These are phyloP conservation scores for Yponomeuta evonymella DNA, from an alignment of 2,888 invertebrate species.

Conservation along the genomic window DNA sequence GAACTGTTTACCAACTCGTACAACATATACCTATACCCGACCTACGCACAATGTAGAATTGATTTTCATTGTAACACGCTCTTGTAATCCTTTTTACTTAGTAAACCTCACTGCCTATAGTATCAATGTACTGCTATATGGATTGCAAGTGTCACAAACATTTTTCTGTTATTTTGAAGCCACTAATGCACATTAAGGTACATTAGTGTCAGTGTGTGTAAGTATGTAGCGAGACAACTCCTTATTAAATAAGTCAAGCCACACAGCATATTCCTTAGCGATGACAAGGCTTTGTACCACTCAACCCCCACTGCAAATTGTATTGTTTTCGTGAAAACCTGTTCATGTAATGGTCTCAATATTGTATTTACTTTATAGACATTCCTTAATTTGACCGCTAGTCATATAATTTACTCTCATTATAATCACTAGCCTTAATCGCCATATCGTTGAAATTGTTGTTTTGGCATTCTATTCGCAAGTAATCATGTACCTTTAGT, in stretches of 20 bases:
- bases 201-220: neutral
- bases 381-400: constrained; percentile 9
- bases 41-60: neutral
- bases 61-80: neutral
- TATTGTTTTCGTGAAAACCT: neutral
- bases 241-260: neutral
- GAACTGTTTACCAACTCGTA: neutral
- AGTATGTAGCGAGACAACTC: neutral
- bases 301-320: neutral
- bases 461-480: neutral
- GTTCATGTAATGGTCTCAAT: constrained; percentile 22
- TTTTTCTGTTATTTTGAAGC: neutral
- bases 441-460: neutral
- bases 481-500: neutral
- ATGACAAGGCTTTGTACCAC: neutral
- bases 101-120: neutral
- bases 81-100: neutral
- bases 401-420: constrained; percentile 10
- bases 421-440: neutral
- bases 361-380: neutral
- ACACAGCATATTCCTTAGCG: neutral
- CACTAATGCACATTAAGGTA: neutral
- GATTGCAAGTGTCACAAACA: neutral
- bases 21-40: neutral
- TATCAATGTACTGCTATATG: neutral